A percentile compares a stretch with the other conserved stretches of the same genome.
phyloP scores from a whole-genome alignment of 2,888 invertebrate species.

The Xestia sexstrigata region DNA sequence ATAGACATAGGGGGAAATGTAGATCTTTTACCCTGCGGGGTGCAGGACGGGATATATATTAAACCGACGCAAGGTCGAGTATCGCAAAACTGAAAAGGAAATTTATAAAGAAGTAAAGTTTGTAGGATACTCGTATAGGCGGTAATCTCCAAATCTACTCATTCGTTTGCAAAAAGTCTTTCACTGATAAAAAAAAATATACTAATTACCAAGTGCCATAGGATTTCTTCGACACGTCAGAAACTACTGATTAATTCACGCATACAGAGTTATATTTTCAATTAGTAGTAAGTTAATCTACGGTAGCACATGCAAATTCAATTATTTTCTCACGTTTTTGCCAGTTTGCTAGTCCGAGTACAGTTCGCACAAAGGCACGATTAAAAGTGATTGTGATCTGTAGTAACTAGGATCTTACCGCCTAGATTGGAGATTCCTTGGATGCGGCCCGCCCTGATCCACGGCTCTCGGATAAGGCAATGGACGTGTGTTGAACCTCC shows the following conservation, averaged over 20 bases:
- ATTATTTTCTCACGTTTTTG: not conserved
- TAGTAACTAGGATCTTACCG: not conserved
- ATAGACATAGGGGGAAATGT: too few species aligned
- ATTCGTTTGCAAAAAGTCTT: not conserved
- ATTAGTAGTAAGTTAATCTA: not conserved
- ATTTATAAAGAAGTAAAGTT: too few species aligned
- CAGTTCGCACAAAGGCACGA: not conserved
- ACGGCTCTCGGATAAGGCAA: constrained; percentile 3
- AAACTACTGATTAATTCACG: not conserved
- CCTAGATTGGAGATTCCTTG: constrained; percentile 4
- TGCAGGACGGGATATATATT: too few species aligned
- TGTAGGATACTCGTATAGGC: not conserved
- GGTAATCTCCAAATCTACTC: not conserved
- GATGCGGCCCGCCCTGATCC: not conserved
- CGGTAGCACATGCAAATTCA: not conserved
- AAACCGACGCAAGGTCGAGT: too few species aligned
- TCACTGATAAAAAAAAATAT: not conserved
- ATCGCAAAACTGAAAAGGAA: too few species aligned
- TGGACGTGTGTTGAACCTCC: not conserved
- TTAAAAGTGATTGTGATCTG: not conserved
- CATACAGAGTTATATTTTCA: too few species aligned
- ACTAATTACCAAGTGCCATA: not conserved
- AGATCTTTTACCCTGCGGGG: too few species aligned
- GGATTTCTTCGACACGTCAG: not conserved
- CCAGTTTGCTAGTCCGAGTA: not conserved